Evolutionary conservation across 2,888 invertebrate species (phyloP).

Genomic region (Yponomeuta cagnagella): DNA sequence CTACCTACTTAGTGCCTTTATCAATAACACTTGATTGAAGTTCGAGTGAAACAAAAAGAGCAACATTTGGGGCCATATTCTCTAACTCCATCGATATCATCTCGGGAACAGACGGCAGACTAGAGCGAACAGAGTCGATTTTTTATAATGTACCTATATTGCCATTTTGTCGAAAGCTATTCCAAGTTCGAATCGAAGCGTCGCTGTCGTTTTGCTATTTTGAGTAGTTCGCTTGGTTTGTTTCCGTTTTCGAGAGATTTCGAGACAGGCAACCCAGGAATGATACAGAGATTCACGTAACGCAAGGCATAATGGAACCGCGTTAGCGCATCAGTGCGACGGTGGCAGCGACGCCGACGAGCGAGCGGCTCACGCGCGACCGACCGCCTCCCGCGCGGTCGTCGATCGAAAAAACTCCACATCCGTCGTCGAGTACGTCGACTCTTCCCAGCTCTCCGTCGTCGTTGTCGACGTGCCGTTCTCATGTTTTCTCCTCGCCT

Average conservation of each 20-base stretch:
- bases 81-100: background rate
- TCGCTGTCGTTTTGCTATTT: background rate
- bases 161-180: no score
- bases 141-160: no score
- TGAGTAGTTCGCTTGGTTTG: no score
- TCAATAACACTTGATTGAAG: background rate
- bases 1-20: background rate
- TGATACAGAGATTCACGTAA: constrained; percentile 47
- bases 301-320: constrained; percentile 64
- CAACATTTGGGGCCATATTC: background rate
- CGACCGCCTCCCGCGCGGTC: constrained; percentile 74
- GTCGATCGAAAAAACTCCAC: constrained; percentile 76
- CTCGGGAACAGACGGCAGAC: background rate
- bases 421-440: constrained; percentile 70
- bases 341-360: constrained; percentile 68
- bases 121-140: no score
- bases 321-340: constrained; percentile 70
- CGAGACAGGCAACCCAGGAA: constrained; percentile 22
- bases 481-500: constrained; percentile 70
- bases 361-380: constrained; percentile 67
- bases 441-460: constrained; percentile 68
- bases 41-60: background rate
- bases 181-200: no score
- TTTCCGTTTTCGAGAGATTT: background rate
- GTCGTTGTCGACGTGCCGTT: constrained; percentile 68